Evolutionary conservation across 2,797 vertebrate genomes (phyloP).

Genomic region (Cuniculus paca): DNA sequence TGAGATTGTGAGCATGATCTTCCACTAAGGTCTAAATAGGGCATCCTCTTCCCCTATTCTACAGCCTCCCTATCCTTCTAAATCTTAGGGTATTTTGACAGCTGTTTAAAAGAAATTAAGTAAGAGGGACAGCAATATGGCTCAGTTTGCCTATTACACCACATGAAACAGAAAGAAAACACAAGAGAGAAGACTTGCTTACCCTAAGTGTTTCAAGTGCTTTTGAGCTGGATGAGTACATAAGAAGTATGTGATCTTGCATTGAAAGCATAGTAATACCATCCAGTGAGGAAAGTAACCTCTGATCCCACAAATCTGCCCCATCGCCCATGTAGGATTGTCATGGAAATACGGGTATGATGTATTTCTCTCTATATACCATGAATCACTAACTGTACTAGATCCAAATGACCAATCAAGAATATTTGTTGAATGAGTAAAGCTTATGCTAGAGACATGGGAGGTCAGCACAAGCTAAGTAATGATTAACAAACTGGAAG

Average conservation of each 20-base stretch:
- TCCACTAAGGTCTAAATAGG: background rate
- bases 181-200: background rate
- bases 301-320: background rate
- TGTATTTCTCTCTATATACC: background rate
- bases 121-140: fast-evolving
- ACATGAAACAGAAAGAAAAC: background rate
- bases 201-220: background rate
- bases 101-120: background rate
- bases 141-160: background rate
- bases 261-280: background rate
- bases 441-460: background rate
- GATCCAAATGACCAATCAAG: background rate
- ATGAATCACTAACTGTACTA: background rate
- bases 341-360: background rate
- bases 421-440: conserved; percentile 26
- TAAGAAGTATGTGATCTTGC: background rate
- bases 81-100: background rate
- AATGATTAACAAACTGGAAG: background rate
- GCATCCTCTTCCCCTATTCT: background rate
- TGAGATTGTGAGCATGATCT: background rate
- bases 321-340: fast-evolving
- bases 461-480: background rate
- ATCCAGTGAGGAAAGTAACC: background rate
- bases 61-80: background rate
- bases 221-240: background rate